Percentiles rank a stretch among this genome's conserved stretches.
These are phyloP conservation scores for Eulithis prunata DNA, from an alignment of 2,888 invertebrate genomes.

Conservation along the genomic window DNA sequence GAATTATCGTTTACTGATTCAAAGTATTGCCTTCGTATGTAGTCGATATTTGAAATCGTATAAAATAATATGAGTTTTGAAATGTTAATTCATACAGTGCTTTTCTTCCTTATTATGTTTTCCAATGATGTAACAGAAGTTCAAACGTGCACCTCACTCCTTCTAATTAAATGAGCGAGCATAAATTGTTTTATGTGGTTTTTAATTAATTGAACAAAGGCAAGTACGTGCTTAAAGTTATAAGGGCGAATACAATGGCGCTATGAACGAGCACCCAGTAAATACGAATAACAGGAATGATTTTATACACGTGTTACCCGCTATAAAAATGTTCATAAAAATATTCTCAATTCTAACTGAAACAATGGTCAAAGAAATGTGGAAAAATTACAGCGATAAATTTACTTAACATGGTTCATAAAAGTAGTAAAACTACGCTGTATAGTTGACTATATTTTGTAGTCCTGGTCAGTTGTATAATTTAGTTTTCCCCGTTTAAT, in stretches of 20 bases:
- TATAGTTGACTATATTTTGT: conserved; percentile 37
- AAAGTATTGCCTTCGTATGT: not conserved
- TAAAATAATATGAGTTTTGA: conserved; percentile 6
- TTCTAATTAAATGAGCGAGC: conserved; percentile 36
- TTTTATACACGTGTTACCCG: conserved; percentile 54
- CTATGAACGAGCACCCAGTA: conserved; percentile 44
- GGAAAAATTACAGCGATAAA: conserved; percentile 63
- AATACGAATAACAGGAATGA: conserved; percentile 53
- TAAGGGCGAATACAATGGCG: conserved; percentile 39
- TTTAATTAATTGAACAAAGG: conserved; percentile 43
- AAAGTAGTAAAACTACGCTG: conserved; percentile 53
- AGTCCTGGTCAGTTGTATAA: not conserved
- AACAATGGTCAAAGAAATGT: conserved; percentile 55
- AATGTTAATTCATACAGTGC: conserved; percentile 5
- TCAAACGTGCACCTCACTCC: conserved; percentile 29
- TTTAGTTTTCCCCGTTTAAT: not conserved
- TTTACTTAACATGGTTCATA: conserved; percentile 60
- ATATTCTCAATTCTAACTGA: conserved; percentile 51
- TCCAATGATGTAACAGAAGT: conserved; percentile 33
- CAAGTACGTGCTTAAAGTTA: conserved; percentile 36
- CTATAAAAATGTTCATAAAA: conserved; percentile 59
- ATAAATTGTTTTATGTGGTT: conserved; percentile 39
- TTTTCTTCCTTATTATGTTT: conserved; percentile 13
- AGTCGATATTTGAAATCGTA: not conserved
- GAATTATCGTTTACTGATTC: not conserved